Evolutionary conservation across 2,797 vertebrate genomes (phyloP), one percentile per base, ranked within the genome.

Genomic region (Anas bahamensis): DNA sequence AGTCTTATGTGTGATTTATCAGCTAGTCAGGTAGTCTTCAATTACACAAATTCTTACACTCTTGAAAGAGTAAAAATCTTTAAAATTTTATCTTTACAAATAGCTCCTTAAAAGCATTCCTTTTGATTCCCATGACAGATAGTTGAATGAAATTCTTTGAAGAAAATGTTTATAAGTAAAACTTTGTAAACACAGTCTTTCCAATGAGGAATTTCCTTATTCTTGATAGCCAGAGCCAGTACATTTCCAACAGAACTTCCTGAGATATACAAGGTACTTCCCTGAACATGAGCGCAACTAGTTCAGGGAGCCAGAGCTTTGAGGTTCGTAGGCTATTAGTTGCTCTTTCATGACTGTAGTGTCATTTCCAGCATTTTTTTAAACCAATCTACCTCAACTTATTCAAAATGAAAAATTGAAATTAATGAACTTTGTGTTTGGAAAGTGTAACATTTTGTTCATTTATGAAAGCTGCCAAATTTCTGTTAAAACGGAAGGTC

Each of bases 271-370:
- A 57, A 80, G 26, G 21, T 50, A 41, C 22, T 31, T 68, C 24
- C 23, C 29, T 1, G 6, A 21, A 14, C 0, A 1, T 63, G 13
- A 7, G 48, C 68, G n/a, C 1, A 61, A 41, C 1, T 21, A 31
- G 23, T 60, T 55, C 5, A 4, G n/a, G 37, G 50, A 55, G 35
- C 31, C 28, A 44, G 24, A 56, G 56, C 22, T 69, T 29, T 75
- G 59, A 60, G 52, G 17, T 74, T 48, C 8, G 0, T 9, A 7
- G n/a, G 4, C 65, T 29, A 2, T 17, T 6, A 8, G n/a, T 44
- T 63, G 28, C 41, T 64, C 65, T 6, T 19, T 13, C 61, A 15
- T 44, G 17, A 39, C 35, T 11, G 11, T 26, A 61, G 59, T 17
- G 41, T 64, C 5, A 44, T 64, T 44, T n/a, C 29, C 41, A n/a